phyloP scores from a whole-genome alignment of 2,888 invertebrate species.

The Cheilosia pagana region DNA sequence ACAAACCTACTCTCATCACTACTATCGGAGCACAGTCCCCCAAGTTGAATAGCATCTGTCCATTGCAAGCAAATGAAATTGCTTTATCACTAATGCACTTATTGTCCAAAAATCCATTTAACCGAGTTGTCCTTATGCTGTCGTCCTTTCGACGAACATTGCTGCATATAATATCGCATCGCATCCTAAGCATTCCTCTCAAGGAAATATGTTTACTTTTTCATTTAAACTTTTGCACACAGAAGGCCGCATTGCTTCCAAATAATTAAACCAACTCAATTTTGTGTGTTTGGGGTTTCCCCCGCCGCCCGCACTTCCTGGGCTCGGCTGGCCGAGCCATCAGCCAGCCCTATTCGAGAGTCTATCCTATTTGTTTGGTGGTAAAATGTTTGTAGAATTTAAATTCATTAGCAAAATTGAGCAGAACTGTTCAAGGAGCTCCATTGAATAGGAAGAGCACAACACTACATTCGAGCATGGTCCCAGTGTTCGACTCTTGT shows the following conservation, averaged over 20 bases:
- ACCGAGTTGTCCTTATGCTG: conserved; percentile 1
- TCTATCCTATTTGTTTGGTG: conserved; percentile 56
- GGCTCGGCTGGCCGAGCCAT: neutral
- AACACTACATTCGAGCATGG: neutral
- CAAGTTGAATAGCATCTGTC: neutral
- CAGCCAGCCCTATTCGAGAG: conserved; percentile 11
- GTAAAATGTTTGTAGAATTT: conserved; percentile 58
- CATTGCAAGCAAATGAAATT: conserved; percentile 30
- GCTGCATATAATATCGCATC: conserved; percentile 4
- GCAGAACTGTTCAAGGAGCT: conserved; percentile 39
- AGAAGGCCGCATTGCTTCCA: conserved; percentile 38
- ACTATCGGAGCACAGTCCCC: too few species aligned
- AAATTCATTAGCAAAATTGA: conserved; percentile 60
- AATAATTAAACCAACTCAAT: conserved; percentile 62
- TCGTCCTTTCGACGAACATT: neutral
- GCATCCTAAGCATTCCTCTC: conserved; percentile 9
- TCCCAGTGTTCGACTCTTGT: neutral
- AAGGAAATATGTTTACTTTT: conserved; percentile 26
- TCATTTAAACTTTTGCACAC: conserved; percentile 34
- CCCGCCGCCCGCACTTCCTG: neutral
- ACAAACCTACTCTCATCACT: neutral
- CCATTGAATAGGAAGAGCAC: conserved; percentile 12
- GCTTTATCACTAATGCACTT: conserved; percentile 37
- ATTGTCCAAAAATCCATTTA: conserved; percentile 33
- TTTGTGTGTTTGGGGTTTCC: conserved; percentile 46